Percentiles rank a stretch among this genome's conserved stretches.
Conservation (phyloP, 2,113 vertebrate species). For the Pionites leucogaster region DNA sequence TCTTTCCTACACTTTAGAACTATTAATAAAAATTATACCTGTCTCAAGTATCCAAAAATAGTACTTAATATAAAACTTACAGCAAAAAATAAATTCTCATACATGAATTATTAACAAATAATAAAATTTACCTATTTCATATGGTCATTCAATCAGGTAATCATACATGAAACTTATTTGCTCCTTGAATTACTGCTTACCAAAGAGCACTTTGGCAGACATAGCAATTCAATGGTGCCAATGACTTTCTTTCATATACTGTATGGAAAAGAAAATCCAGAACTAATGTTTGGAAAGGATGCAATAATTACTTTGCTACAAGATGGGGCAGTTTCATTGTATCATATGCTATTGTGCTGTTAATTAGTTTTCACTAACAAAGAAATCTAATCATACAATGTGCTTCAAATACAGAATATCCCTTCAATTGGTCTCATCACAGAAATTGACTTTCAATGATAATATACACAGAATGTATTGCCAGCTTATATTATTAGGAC, state of each 20-base stretch:
- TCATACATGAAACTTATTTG: conserved; percentile 57
- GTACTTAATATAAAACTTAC: conserved; percentile 34
- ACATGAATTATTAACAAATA: conserved; percentile 47
- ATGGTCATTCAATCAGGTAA: conserved; percentile 53
- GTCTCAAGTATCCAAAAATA: not conserved
- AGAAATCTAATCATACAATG: not conserved
- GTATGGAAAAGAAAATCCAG: conserved; percentile 11
- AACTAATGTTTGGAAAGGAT: conserved; percentile 21
- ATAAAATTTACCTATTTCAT: conserved; percentile 19
- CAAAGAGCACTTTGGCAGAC: conserved; percentile 34
- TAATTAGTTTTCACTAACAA: conserved; percentile 53
- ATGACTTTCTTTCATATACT: conserved; percentile 29
- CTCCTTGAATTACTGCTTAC: conserved; percentile 48
- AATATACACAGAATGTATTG: not conserved
- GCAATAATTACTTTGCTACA: conserved; percentile 16
- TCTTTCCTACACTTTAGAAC: not conserved
- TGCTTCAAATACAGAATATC: not conserved
- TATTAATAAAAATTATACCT: not conserved
- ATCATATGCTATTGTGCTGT: not conserved
- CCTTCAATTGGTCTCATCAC: not conserved
- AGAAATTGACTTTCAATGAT: conserved; percentile 8
- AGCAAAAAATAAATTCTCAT: conserved; percentile 48
- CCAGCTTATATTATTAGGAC: not conserved
- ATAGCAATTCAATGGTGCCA: not conserved
- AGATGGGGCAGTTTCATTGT: not conserved